Conservation (phyloP, 2,113 vertebrate genomes). For the Limnothrissa miodon region DNA sequence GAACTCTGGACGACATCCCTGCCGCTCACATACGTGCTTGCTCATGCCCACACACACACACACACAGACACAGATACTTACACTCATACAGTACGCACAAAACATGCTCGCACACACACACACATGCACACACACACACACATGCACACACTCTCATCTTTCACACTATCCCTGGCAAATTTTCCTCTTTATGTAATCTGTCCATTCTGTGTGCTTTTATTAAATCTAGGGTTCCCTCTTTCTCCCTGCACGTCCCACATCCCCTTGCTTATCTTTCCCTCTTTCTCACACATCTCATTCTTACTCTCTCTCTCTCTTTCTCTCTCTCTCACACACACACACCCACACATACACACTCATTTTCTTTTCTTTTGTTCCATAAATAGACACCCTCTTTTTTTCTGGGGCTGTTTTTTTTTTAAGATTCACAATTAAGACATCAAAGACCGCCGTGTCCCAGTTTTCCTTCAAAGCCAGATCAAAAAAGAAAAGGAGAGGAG, state of each 20-base stretch:
- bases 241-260: slow-evolving; percentile 11
- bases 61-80: background rate
- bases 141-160: background rate
- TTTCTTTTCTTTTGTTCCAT: slow-evolving; percentile 52
- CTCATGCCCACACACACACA: background rate
- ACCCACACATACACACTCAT: no score
- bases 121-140: background rate
- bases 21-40: slow-evolving; percentile 4
- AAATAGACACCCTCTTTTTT: slow-evolving; percentile 54
- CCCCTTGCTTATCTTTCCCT: slow-evolving; percentile 31
- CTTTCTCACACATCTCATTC: slow-evolving; percentile 16
- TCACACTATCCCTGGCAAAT: slow-evolving; percentile 14
- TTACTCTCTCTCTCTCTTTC: slow-evolving; percentile 14
- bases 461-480: slow-evolving; percentile 61
- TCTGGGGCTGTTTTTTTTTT: slow-evolving; percentile 41
- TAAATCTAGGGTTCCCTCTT: slow-evolving; percentile 21
- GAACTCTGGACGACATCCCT: background rate
- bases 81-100: background rate
- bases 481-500: slow-evolving; percentile 58
- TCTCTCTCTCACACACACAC: slow-evolving; percentile 4
- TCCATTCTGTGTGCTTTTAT: slow-evolving; percentile 35
- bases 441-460: slow-evolving; percentile 68
- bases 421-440: slow-evolving; percentile 66
- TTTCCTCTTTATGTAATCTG: slow-evolving; percentile 6
- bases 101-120: background rate